Conservation (phyloP, 2,888 invertebrate species). For the Agriopis marginaria region DNA sequence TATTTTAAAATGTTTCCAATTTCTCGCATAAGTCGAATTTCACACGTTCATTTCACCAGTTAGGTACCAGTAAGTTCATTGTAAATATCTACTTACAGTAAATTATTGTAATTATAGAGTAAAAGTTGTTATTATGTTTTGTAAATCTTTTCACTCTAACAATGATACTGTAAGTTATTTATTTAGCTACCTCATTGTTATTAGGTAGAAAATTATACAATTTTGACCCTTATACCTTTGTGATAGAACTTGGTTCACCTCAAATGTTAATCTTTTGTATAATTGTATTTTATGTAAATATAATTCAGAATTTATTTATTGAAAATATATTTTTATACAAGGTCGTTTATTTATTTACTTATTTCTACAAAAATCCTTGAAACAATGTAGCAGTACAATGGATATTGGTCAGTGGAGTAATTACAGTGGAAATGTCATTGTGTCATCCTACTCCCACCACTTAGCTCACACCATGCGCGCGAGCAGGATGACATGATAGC, state of each 20-base stretch:
- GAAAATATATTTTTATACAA: conserved; percentile 41
- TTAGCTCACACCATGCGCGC: too few relatives aligned
- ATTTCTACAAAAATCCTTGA: too few relatives aligned
- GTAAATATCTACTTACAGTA: conserved; percentile 16
- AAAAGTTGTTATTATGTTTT: conserved; percentile 57
- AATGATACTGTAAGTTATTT: conserved; percentile 34
- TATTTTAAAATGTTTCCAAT: too few relatives aligned
- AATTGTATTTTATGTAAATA: conserved; percentile 36
- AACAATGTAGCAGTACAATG: too few relatives aligned
- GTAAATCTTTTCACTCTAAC: conserved; percentile 53
- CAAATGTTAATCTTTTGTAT: conserved; percentile 23
- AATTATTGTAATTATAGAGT: conserved; percentile 39
- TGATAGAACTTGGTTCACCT: conserved; percentile 31
- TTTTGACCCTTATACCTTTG: conserved; percentile 29
- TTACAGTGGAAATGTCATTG: too few relatives aligned
- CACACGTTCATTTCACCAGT: neutral
- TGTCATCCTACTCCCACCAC: too few relatives aligned
- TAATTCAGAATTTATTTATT: conserved; percentile 15
- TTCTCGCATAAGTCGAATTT: conserved; percentile 1
- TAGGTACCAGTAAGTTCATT: neutral
- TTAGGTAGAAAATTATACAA: conserved; percentile 25
- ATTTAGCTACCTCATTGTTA: conserved; percentile 43
- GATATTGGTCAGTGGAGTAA: too few relatives aligned
- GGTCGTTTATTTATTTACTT: neutral
- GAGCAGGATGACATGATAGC: too few relatives aligned